A percentile compares a stretch with the other conserved stretches of the same genome.
Conservation (phyloP, 2,113 vertebrate species). For the Semnornis frantzii region DNA sequence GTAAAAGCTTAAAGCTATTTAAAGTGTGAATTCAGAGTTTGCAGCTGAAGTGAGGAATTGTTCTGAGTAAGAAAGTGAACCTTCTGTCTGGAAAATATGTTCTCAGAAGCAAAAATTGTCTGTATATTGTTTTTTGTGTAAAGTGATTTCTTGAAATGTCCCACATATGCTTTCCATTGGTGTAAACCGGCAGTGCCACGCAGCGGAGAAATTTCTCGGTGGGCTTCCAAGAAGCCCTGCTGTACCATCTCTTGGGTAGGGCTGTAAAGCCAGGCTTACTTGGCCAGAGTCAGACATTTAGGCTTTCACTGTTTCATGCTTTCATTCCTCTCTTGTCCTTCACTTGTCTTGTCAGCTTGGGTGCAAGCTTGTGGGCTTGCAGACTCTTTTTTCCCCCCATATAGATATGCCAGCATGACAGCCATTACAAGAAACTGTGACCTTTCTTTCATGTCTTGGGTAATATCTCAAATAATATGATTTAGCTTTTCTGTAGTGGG, state of each 20-base stretch:
- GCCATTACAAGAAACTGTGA: neutral
- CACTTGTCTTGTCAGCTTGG: neutral
- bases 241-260: neutral
- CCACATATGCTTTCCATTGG: neutral
- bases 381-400: neutral
- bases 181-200: neutral
- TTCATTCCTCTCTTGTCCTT: neutral
- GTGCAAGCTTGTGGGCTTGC: fast-evolving
- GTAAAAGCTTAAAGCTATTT: neutral
- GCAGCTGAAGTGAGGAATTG: neutral
- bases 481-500: neutral
- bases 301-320: neutral
- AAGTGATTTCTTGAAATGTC: neutral
- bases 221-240: neutral
- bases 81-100: constrained; percentile 1
- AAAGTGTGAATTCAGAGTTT: neutral
- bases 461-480: neutral
- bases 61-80: neutral
- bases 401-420: too few species aligned
- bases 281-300: fast-evolving
- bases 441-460: neutral
- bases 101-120: neutral
- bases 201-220: neutral
- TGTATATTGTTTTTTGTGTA: neutral
- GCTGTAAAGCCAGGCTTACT: neutral